Conservation (phyloP, 2,797 vertebrate species). For the Semaprochilodus insignis region DNA sequence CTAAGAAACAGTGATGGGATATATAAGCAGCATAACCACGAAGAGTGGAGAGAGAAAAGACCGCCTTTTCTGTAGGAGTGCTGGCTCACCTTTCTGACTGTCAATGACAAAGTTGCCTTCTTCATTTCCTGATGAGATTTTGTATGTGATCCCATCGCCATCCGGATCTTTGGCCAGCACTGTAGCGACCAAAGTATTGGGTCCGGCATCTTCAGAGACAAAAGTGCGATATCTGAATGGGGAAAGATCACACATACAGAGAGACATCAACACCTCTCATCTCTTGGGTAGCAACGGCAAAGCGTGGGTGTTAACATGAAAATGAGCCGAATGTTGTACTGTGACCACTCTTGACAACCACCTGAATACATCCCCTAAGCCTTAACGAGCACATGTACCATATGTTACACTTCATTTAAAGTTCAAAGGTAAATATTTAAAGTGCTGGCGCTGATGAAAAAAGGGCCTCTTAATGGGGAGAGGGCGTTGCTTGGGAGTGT, state of each 20-base stretch:
- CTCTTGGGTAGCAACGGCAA: neutral
- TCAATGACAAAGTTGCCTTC: slow-evolving; percentile 91
- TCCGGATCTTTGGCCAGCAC: slow-evolving; percentile 90
- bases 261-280: slow-evolving; percentile 12
- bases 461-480: neutral
- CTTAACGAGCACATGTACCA: slow-evolving; percentile 4
- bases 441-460: neutral
- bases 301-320: slow-evolving; percentile 4
- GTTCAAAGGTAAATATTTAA: neutral
- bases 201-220: slow-evolving; percentile 90
- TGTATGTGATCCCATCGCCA: slow-evolving; percentile 87
- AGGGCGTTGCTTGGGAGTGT: neutral
- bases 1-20: slow-evolving; percentile 4
- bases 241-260: slow-evolving; percentile 45
- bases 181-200: slow-evolving; percentile 87
- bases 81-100: slow-evolving; percentile 84
- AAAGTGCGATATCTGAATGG: slow-evolving; percentile 87
- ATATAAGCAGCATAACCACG: neutral
- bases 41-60: neutral
- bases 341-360: neutral
- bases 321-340: slow-evolving; percentile 34
- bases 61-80: neutral
- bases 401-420: neutral
- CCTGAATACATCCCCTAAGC: neutral
- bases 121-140: slow-evolving; percentile 84